Base-by-base conservation (phyloP, 2,797 vertebrate genomes). In the Luscinia luscinia region DNA sequence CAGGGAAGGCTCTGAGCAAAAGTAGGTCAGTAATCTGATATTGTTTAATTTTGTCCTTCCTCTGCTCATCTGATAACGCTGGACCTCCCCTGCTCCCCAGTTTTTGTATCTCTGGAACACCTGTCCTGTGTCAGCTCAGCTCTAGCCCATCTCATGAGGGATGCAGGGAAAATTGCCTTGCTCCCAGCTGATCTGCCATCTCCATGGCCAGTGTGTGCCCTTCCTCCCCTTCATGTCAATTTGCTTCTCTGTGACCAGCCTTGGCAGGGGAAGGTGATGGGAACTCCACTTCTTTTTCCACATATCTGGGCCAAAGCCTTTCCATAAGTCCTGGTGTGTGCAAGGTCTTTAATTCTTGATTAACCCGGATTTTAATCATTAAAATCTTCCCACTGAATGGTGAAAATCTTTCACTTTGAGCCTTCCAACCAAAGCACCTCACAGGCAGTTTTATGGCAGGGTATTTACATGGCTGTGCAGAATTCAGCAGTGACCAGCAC, bases 111-210 rank as follows among this genome's bases (percentile, higher is more conserved):
- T 84, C 38, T 52, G 28, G 9, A 61, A 64, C 41, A 8, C 4
- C 18, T 13, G 11, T 17, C 5, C 38, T 49, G n/a, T 40, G 41
- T 11, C n/a, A 15, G 12, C 27, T 82, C 36, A 23, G 38, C 57
- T 80, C 59, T 41, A 63, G 59, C n/a, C 76, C 63, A 30, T 18
- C 32, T 28, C 18, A 16, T 5, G 45, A 76, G 59, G 63, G 95
- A 95, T 67, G 78, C 55, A 67, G 57, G 45, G 40, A 76, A 82
- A 93, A 92, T 73, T 30, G 6, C 7, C 62, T 90, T 94, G 46
- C 36, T 58, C 34, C 69, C 48, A 52, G 36, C 36, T 92, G 79
- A 84, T 93, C 43, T 67, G 77, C 48, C 69, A 89, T 88, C 45
- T 55, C 52, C 58, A 52, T 20, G 48, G 69, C 30, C 30, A 43